These are phyloP conservation scores for Corythaeola cristata DNA, from an alignment of 2,113 vertebrate genomes.

Conservation along the genomic window DNA sequence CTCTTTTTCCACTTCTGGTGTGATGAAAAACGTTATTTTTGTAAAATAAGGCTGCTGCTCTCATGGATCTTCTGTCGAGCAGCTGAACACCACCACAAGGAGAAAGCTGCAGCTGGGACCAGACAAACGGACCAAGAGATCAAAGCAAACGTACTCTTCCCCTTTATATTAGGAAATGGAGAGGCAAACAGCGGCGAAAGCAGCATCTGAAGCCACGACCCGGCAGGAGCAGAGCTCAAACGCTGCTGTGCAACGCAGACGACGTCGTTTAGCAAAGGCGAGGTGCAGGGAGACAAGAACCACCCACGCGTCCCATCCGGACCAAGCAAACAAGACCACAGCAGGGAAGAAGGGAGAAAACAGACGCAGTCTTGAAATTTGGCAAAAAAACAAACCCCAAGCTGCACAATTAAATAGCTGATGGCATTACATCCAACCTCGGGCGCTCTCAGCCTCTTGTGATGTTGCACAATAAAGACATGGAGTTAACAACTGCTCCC, in stretches of 20 bases:
- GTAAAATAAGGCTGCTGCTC: not conserved
- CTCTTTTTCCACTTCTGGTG: not conserved
- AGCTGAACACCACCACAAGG: not conserved
- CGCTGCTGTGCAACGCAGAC: accelerated
- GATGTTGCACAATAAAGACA: not conserved
- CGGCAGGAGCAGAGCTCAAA: not conserved
- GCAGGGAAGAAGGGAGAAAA: not conserved
- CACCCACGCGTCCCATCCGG: accelerated
- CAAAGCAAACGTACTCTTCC: not conserved
- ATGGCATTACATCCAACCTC: not conserved
- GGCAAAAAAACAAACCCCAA: not conserved
- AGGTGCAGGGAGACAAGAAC: not conserved
- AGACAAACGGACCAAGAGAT: not conserved
- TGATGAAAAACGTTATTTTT: not conserved
- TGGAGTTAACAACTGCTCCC: not conserved
- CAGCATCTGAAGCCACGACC: not conserved
- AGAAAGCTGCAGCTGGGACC: not conserved
- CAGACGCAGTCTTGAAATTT: not conserved
- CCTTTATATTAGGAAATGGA: not conserved
- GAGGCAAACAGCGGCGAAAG: not conserved
- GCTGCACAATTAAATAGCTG: not conserved
- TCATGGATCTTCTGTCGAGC: not conserved
- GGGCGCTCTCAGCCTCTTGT: not conserved
- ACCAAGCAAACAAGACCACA: accelerated
- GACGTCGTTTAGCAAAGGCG: not conserved